A percentile compares a stretch with the other conserved stretches of the same genome.
Evolutionary conservation across 2,888 invertebrate genomes (phyloP).

Genomic region (Alsophila aescularia): DNA sequence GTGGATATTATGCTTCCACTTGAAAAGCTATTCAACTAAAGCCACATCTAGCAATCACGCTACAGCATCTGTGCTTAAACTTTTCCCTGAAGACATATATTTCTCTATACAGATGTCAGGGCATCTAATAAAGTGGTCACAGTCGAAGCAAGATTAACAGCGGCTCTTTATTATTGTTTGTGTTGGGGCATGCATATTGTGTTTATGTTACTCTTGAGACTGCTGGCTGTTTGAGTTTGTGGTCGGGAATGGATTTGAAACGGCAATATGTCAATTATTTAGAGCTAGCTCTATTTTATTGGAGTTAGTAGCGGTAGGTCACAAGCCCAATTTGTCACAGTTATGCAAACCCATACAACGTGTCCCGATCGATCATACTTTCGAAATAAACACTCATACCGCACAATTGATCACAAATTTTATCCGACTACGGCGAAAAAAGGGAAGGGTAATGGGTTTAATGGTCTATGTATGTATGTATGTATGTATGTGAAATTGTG

Average conservation of each 20-base stretch:
- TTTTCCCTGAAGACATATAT: constrained; percentile 78
- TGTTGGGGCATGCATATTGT: constrained; percentile 56
- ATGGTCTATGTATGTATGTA: too few relatives aligned
- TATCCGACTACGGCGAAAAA: too few relatives aligned
- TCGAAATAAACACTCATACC: too few relatives aligned
- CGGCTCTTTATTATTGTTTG: constrained; percentile 75
- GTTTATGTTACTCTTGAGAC: constrained; percentile 6
- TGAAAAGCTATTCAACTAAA: not conserved
- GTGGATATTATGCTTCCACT: too few relatives aligned
- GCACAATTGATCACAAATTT: too few relatives aligned
- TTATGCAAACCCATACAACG: too few relatives aligned
- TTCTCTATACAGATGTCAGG: constrained; percentile 75
- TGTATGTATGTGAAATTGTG: too few relatives aligned
- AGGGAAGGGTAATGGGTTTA: too few relatives aligned
- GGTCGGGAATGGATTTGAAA: not conserved
- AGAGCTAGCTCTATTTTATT: not conserved
- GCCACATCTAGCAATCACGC: constrained; percentile 49
- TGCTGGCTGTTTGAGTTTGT: not conserved
- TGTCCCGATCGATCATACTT: too few relatives aligned
- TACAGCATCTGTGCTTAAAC: constrained; percentile 44
- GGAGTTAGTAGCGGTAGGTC: too few relatives aligned
- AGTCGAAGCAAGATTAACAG: constrained; percentile 83
- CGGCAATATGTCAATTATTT: not conserved
- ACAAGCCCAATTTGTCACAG: too few relatives aligned
- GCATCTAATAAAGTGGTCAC: constrained; percentile 82